phyloP scores from a whole-genome alignment of 1,140 invertebrate genomes.

The Apis cerana region DNA sequence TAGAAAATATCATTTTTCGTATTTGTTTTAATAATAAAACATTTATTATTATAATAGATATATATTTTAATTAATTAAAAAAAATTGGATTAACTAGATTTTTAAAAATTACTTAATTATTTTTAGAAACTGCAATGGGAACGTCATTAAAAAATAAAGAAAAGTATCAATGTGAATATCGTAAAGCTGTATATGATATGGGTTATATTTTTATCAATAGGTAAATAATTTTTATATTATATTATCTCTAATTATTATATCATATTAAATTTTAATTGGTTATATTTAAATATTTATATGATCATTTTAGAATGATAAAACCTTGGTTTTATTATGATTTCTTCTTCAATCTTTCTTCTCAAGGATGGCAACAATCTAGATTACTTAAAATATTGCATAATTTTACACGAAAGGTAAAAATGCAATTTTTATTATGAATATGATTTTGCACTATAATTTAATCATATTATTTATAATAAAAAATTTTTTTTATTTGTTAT shows the following conservation, averaged over 20 bases:
- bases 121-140: conserved; percentile 91
- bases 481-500: too few species aligned
- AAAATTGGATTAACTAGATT: too few species aligned
- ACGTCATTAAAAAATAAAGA: conserved; percentile 84
- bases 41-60: too few species aligned
- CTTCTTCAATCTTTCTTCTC: conserved; percentile 80
- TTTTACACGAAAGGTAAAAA: conserved; percentile 83
- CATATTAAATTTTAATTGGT: too few species aligned
- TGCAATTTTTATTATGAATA: conserved; percentile 69
- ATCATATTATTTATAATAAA: neutral
- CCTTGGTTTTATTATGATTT: conserved; percentile 84
- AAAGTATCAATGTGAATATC: conserved; percentile 83
- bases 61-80: too few species aligned
- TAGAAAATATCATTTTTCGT: too few species aligned
- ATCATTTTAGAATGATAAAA: conserved; percentile 78
- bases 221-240: conserved; percentile 42
- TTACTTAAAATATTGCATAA: conserved; percentile 85
- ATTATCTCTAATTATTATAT: neutral
- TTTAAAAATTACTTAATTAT: neutral
- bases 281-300: neutral
- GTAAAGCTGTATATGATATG: conserved; percentile 81
- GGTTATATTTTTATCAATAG: conserved; percentile 51
- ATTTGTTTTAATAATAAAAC: too few species aligned
- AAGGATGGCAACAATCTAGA: conserved; percentile 81
- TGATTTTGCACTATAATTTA: too few species aligned